Percentiles rank a stretch among this genome's conserved stretches.
Conservation (phyloP, 2,113 vertebrate species). For the Erinaceus europaeus region DNA sequence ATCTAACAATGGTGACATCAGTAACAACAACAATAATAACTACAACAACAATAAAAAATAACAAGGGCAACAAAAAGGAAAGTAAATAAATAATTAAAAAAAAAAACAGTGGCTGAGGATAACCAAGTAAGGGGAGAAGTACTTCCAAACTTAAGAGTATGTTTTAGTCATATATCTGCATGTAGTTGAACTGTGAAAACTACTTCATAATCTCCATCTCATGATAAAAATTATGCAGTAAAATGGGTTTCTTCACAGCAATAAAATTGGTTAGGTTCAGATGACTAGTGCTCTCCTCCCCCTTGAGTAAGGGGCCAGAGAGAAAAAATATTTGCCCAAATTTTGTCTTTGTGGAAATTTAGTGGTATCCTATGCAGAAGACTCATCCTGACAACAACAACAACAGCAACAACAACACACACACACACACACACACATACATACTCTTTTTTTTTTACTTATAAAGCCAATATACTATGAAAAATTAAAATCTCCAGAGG, state of each 20-base stretch:
- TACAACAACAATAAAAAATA: too few relatives aligned
- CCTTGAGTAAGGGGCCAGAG: neutral
- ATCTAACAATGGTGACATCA: too few relatives aligned
- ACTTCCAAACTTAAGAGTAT: rapidly evolving
- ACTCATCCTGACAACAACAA: too few relatives aligned
- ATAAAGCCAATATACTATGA: neutral
- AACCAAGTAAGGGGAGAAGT: too few relatives aligned
- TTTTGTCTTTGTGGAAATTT: neutral
- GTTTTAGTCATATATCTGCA: neutral
- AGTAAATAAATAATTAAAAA: too few relatives aligned
- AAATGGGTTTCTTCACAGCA: neutral
- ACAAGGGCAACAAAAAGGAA: too few relatives aligned
- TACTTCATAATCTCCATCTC: neutral
- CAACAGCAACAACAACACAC: too few relatives aligned
- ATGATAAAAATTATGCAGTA: neutral
- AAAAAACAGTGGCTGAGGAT: too few relatives aligned
- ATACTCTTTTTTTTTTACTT: too few relatives aligned
- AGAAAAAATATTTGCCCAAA: neutral
- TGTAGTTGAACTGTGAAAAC: neutral
- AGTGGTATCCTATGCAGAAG: neutral
- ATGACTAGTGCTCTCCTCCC: neutral
- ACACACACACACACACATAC: too few relatives aligned
- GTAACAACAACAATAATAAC: too few relatives aligned
- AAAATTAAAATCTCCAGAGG: constrained; percentile 1
- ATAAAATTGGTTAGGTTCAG: neutral